These are phyloP conservation scores for Mellilla xanthometata DNA, from an alignment of 2,888 invertebrate species.

Conservation along the genomic window DNA sequence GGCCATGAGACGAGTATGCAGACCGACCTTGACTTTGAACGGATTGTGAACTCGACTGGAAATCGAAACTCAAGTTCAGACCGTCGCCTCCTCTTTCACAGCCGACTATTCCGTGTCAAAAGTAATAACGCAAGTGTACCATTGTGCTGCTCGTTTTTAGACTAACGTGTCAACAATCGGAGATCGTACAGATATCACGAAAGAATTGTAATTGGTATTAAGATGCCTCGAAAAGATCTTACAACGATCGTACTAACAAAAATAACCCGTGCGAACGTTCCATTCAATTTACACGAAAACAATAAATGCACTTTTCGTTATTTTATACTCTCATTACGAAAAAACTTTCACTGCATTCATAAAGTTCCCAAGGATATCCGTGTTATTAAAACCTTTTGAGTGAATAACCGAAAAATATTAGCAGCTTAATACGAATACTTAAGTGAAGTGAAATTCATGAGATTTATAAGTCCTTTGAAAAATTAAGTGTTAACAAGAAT, in stretches of 20 bases:
- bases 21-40: conserved; percentile 57
- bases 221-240: conserved; percentile 15
- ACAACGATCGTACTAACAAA: conserved; percentile 6
- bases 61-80: conserved; percentile 58
- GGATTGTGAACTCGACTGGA: conserved; percentile 51
- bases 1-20: conserved; percentile 27
- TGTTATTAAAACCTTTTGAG: not conserved
- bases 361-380: conserved; percentile 10
- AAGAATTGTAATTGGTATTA: conserved; percentile 26
- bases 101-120: conserved; percentile 53
- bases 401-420: not conserved
- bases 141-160: conserved; percentile 48
- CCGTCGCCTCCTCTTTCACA: conserved; percentile 51
- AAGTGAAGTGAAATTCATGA: not conserved
- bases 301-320: conserved; percentile 14
- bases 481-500: conserved; percentile 24
- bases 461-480: conserved; percentile 7
- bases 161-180: conserved; percentile 51
- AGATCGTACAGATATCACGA: conserved; percentile 32
- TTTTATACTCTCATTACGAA: conserved; percentile 14
- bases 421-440: not conserved
- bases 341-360: conserved; percentile 13
- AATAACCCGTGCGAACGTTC: conserved; percentile 14
- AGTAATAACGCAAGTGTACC: conserved; percentile 55
- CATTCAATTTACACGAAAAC: conserved; percentile 14